Evolutionary conservation across 2,113 vertebrate genomes (phyloP).

Genomic region (Lophius piscatorius): DNA sequence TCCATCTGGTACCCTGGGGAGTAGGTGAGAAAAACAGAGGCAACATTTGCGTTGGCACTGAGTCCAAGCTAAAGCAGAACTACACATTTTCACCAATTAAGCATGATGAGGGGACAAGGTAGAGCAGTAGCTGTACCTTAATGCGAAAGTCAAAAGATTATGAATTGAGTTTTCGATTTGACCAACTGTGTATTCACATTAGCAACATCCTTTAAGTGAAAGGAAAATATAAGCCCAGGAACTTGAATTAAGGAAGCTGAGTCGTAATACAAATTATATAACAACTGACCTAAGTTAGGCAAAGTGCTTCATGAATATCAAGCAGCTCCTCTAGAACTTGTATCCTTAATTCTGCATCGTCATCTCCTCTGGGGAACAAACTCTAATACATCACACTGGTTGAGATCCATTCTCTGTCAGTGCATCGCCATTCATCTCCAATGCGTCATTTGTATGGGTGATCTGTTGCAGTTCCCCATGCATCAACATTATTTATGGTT

Average conservation of each 20-base stretch:
- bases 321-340: constrained; percentile 50
- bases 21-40: constrained; percentile 52
- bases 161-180: constrained; percentile 9
- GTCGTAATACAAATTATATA: constrained; percentile 7
- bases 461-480: constrained; percentile 77
- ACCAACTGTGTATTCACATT: constrained; percentile 1
- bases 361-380: constrained; percentile 69
- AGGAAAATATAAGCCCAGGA: constrained; percentile 18
- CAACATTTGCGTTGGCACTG: constrained; percentile 44
- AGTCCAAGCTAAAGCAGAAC: constrained; percentile 26
- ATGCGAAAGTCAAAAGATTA: neutral
- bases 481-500: constrained; percentile 83
- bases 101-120: constrained; percentile 10
- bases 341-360: constrained; percentile 58
- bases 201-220: neutral
- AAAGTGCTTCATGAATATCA: constrained; percentile 46
- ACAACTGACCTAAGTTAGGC: constrained; percentile 36
- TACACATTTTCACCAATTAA: constrained; percentile 49
- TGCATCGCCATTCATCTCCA: constrained; percentile 77
- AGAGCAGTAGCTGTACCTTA: constrained; percentile 19
- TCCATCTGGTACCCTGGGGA: constrained; percentile 71
- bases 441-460: constrained; percentile 78
- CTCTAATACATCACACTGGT: constrained; percentile 74
- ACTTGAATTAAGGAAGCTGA: constrained; percentile 2
- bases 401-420: constrained; percentile 77